A percentile compares a stretch with the other conserved stretches of the same genome.
Evolutionary conservation across 2,797 vertebrate species (phyloP).

Genomic region (Pteropus rufus): DNA sequence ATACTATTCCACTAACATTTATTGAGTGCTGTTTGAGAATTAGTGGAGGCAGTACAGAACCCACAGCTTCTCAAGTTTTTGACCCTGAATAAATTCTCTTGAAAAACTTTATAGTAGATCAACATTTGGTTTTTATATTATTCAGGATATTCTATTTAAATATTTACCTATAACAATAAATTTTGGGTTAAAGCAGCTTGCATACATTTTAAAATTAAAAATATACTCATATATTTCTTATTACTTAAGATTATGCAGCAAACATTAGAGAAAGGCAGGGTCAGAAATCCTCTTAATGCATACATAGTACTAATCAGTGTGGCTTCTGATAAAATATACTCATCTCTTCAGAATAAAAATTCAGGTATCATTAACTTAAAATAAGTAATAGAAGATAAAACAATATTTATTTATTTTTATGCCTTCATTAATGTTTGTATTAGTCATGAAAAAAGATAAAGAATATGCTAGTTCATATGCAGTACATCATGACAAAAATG

Average conservation of each 20-base stretch:
- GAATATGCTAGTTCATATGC: not conserved
- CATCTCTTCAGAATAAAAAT: not conserved
- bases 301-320: not conserved
- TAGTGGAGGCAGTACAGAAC: not conserved
- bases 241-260: not conserved
- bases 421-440: not conserved
- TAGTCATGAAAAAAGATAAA: not conserved
- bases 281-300: not conserved
- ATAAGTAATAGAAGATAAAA: not conserved
- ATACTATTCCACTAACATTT: not conserved
- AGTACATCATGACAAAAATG: not conserved
- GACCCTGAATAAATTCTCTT: not conserved
- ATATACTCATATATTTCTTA: not conserved
- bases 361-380: not conserved
- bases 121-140: not conserved
- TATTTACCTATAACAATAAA: not conserved
- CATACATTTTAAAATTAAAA: not conserved
- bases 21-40: not conserved
- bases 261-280: not conserved
- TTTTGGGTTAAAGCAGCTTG: not conserved
- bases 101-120: not conserved
- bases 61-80: not conserved
- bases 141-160: not conserved
- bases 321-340: not conserved
- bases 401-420: not conserved